A percentile compares a stretch with the other conserved stretches of the same genome.
Evolutionary conservation across 2,113 vertebrate species (phyloP).

Genomic region (Brachyhypopomus occidentalis): DNA sequence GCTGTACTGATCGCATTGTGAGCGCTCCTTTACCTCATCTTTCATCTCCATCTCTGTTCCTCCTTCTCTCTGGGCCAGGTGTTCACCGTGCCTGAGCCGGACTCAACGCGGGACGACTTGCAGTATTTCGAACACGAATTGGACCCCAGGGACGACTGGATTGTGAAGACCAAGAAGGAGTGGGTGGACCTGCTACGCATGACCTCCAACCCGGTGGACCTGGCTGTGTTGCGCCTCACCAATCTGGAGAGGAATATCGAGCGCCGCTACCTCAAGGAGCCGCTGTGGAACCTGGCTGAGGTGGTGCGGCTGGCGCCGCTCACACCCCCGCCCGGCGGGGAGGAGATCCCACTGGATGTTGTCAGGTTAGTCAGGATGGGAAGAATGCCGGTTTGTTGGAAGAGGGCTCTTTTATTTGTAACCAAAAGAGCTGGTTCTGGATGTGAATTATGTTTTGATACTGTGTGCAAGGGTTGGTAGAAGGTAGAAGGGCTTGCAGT

Average conservation of each 20-base stretch:
- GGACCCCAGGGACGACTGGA: conserved; percentile 85
- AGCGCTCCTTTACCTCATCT: not conserved
- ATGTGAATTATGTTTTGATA: no score
- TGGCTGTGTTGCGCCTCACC: conserved; percentile 84
- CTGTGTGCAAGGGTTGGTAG: no score
- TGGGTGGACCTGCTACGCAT: conserved; percentile 79
- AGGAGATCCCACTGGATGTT: conserved; percentile 70
- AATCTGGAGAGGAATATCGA: conserved; percentile 92
- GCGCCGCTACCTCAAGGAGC: conserved; percentile 90
- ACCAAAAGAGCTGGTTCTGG: no score
- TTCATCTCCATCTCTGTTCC: not conserved
- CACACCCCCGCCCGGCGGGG: conserved; percentile 70
- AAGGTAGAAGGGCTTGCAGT: no score
- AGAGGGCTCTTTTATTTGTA: no score
- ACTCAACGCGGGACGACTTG: conserved; percentile 86
- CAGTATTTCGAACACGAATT: conserved; percentile 87
- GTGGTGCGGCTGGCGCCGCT: conserved; percentile 84
- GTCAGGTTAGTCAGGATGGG: conserved; percentile 61
- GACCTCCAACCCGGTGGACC: conserved; percentile 85
- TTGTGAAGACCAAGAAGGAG: conserved; percentile 82
- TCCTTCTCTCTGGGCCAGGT: conserved; percentile 68
- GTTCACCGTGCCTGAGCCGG: conserved; percentile 84
- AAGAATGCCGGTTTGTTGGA: not conserved
- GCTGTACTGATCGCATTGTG: no score
- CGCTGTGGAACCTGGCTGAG: conserved; percentile 87